Evolutionary conservation across 2,797 vertebrate genomes (phyloP), one percentile per base, ranked within the genome.

Genomic region (Labeo calbasu): DNA sequence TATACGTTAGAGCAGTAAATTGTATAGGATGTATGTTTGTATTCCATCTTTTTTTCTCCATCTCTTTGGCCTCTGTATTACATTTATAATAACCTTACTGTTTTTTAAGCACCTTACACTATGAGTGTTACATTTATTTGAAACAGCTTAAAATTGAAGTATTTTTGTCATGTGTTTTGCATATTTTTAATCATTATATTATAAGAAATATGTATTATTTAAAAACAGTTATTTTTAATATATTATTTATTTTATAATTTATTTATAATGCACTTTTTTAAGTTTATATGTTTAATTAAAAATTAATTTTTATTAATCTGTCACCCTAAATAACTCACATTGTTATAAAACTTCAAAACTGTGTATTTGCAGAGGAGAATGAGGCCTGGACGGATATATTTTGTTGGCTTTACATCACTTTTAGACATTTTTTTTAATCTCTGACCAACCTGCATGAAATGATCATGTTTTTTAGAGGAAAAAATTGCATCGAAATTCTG

Each of bases 351-450:
- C 43, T 46, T 46, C 2, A 9, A 46, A 46, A 46, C 9, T 94
- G 94, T 95, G 93, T 94, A 95, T 95, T 96, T 96, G 93, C 94
- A 93, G 88, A 91, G 92, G 92, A 92, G 95, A 96, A 96, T 95
- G 95, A 92, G 91, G 79, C 77, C 82, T 83, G 76, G 73, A 83
- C 81, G 85, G 91, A 91, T 92, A 93, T 92, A 91, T 93, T 93
- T 93, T 90, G 87, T 89, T 88, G 71, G 82, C 88, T 70, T 84
- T 90, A 88, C 88, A 87, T 84, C 80, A 63, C 77, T 28, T 65
- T 32, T 36, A n/a, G 36, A 81, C 69, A 63, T 80, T 77, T 75
- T 77, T 63, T 71, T 68, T 17, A 77, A 50, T 57, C 53, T 79
- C 25, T 53, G 21, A 73, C 25, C 25, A 61, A 80, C 59, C 46